Percentiles rank a stretch among this genome's conserved stretches.
Evolutionary conservation across 2,797 vertebrate genomes (phyloP).

Genomic region (Rhincodon typus): DNA sequence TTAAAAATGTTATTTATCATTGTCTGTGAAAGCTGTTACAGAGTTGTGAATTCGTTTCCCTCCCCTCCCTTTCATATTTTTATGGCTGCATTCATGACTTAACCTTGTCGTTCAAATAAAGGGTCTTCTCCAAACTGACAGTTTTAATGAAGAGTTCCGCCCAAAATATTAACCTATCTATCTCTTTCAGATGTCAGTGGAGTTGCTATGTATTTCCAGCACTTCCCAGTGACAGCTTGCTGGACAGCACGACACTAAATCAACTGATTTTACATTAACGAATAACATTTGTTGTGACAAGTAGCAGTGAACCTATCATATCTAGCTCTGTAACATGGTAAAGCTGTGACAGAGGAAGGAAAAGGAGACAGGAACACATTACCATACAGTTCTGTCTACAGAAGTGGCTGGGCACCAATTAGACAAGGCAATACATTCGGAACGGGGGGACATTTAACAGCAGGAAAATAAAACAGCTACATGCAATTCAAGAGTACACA

Average conservation of each 20-base stretch:
- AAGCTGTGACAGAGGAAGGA: neutral
- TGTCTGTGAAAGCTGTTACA: neutral
- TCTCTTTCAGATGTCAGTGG: neutral
- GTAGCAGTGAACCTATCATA: neutral
- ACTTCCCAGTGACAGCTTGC: neutral
- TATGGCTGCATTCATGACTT: neutral
- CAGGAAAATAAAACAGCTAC: neutral
- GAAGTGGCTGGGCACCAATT: neutral
- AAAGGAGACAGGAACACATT: neutral
- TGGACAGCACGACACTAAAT: neutral
- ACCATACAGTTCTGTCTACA: neutral
- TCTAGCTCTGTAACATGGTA: neutral
- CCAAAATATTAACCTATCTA: constrained; percentile 14
- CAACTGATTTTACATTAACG: neutral
- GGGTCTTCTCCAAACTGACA: neutral
- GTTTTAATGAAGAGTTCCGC: neutral
- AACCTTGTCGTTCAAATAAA: neutral
- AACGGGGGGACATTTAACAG: neutral
- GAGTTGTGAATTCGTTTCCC: neutral
- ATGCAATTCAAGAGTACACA: neutral
- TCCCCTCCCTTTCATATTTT: neutral
- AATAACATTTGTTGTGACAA: neutral
- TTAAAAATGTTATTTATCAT: neutral
- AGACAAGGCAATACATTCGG: neutral
- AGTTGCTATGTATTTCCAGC: neutral